Percentiles rank a stretch among this genome's conserved stretches.
These are phyloP conservation scores for Desoria tigrina DNA, from an alignment of 2,888 invertebrate species.

Conservation along the genomic window DNA sequence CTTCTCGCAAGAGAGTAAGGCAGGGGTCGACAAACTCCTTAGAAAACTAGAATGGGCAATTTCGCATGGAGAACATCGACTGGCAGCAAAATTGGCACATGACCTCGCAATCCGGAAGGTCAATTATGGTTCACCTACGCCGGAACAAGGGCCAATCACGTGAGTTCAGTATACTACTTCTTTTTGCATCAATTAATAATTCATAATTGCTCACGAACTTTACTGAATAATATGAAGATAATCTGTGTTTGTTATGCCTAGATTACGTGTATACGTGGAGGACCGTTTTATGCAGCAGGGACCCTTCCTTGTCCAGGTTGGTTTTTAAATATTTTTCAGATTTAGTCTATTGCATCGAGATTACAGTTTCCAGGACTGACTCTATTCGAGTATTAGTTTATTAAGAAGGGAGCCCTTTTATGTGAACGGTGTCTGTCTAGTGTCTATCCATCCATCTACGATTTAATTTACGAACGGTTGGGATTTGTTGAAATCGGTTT, in stretches of 20 bases:
- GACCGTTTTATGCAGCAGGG: slow-evolving; percentile 79
- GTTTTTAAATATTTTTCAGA: too few species aligned
- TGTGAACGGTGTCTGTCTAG: too few species aligned
- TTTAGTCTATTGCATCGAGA: too few species aligned
- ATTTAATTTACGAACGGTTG: too few species aligned
- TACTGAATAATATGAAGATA: too few species aligned
- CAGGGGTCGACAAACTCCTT: slow-evolving; percentile 67
- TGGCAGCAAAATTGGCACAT: slow-evolving; percentile 74
- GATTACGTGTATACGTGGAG: slow-evolving; percentile 78
- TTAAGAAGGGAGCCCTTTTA: too few species aligned
- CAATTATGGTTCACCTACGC: slow-evolving; percentile 68
- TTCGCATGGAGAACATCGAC: slow-evolving; percentile 71
- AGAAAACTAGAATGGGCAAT: slow-evolving; percentile 75
- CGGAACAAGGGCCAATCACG: slow-evolving; percentile 52
- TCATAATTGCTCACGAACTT: not conserved
- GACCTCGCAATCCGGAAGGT: slow-evolving; percentile 75
- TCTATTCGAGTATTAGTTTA: too few species aligned
- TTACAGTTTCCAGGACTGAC: too few species aligned
- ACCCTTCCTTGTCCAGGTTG: slow-evolving; percentile 63
- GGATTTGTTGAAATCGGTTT: too few species aligned
- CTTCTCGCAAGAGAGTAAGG: slow-evolving; percentile 59
- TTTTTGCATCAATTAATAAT: slow-evolving; percentile 12
- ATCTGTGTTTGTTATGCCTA: too few species aligned
- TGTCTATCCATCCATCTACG: too few species aligned
- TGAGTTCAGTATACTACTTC: slow-evolving; percentile 51